Conservation (phyloP, 2,113 vertebrate species). For the Paratilapia polleni region DNA sequence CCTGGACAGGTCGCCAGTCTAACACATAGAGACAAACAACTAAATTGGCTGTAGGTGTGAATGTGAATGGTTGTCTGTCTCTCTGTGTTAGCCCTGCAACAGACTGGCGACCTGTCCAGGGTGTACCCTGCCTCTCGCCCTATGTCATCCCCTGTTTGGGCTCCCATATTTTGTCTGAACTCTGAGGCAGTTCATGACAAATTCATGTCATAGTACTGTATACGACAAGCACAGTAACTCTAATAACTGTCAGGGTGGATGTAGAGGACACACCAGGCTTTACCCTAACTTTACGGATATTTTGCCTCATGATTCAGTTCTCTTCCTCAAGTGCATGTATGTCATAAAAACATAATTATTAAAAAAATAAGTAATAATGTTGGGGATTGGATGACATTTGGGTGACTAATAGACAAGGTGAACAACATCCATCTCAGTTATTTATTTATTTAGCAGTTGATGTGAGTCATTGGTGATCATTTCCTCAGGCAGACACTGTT, state of each 20-base stretch:
- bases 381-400: neutral
- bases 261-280: neutral
- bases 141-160: too few relatives aligned
- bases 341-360: neutral
- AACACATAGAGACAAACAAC: too few relatives aligned
- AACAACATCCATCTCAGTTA: neutral
- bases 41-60: too few relatives aligned
- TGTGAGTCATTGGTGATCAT: neutral
- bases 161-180: too few relatives aligned
- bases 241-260: neutral
- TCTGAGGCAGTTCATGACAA: too few relatives aligned
- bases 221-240: too few relatives aligned
- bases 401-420: neutral
- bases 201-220: too few relatives aligned
- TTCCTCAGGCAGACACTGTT: neutral
- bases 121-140: too few relatives aligned
- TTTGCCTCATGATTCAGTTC: neutral
- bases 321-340: neutral
- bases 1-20: too few relatives aligned
- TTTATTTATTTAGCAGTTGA: conserved; percentile 1
- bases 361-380: neutral
- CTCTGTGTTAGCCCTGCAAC: too few relatives aligned
- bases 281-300: neutral
- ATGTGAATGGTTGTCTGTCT: too few relatives aligned
- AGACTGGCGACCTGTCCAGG: too few relatives aligned